These are phyloP conservation scores for Eurystomus glaucurus DNA, from an alignment of 2,797 vertebrate genomes.

Conservation along the genomic window DNA sequence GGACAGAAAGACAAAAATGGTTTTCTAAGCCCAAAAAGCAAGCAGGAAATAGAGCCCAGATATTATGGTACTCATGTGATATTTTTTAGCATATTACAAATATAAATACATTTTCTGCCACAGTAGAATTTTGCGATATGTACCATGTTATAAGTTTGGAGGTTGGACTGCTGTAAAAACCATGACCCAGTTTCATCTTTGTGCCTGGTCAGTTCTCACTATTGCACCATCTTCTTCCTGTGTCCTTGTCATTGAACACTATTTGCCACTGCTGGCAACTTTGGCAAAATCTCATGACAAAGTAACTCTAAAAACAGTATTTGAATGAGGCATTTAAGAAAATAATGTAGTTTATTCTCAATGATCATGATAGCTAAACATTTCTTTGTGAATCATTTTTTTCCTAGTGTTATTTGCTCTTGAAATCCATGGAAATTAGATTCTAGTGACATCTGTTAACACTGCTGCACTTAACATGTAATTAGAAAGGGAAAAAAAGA, in stretches of 20 bases:
- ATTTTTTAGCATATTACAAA: slow-evolving; percentile 2
- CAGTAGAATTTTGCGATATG: neutral
- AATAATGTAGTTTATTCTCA: slow-evolving; percentile 34
- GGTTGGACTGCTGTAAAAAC: neutral
- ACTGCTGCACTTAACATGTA: slow-evolving; percentile 57
- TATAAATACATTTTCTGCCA: neutral
- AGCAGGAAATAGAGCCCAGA: neutral
- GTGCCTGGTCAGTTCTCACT: neutral
- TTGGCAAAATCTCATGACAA: slow-evolving; percentile 16
- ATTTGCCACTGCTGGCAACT: neutral
- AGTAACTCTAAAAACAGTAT: neutral
- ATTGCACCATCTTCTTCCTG: neutral
- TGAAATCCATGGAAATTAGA: slow-evolving; percentile 49
- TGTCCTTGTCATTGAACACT: neutral
- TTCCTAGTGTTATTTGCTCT: slow-evolving; percentile 37
- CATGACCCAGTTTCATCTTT: neutral
- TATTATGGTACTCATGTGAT: neutral
- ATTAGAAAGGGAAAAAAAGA: slow-evolving; percentile 37
- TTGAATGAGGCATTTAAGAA: slow-evolving; percentile 21
- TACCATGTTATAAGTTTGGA: neutral
- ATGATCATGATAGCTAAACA: neutral
- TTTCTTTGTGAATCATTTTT: slow-evolving; percentile 43
- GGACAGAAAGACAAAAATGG: neutral
- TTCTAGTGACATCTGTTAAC: slow-evolving; percentile 70
- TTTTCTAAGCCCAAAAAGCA: neutral